These are phyloP conservation scores for Acronicta leporina DNA, from an alignment of 2,888 invertebrate species.

Conservation along the genomic window DNA sequence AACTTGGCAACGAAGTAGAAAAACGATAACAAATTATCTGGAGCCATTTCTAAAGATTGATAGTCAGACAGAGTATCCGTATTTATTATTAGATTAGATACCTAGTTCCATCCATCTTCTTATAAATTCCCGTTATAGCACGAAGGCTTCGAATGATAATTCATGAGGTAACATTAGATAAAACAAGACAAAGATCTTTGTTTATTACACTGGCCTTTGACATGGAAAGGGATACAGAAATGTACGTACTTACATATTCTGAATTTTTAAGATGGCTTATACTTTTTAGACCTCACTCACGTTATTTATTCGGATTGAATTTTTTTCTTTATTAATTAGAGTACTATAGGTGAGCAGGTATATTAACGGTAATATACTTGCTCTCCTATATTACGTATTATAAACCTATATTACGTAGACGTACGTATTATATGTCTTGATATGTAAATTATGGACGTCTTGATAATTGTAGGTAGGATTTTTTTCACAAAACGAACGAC, in stretches of 20 bases:
- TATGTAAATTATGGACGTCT: too few species aligned
- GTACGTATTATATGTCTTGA: too few species aligned
- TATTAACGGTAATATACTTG: too few species aligned
- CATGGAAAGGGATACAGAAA: slow-evolving; percentile 11
- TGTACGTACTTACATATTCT: not conserved
- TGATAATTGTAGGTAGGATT: too few species aligned
- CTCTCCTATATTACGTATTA: too few species aligned
- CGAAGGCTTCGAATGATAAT: slow-evolving; percentile 26
- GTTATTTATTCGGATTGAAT: too few species aligned
- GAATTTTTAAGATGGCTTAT: too few species aligned
- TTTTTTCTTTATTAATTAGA: too few species aligned
- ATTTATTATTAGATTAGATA: slow-evolving; percentile 27
- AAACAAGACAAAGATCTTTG: slow-evolving; percentile 28
- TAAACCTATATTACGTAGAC: too few species aligned
- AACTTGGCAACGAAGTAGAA: slow-evolving; percentile 7
- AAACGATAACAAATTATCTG: slow-evolving; percentile 13
- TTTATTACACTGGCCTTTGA: slow-evolving; percentile 25
- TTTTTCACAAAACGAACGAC: too few species aligned
- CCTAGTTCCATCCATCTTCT: slow-evolving; percentile 29
- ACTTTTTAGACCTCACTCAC: too few species aligned
- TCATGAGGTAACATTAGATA: slow-evolving; percentile 28
- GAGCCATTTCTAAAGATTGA: slow-evolving; percentile 26
- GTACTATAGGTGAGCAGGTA: too few species aligned
- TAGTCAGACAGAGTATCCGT: slow-evolving; percentile 17
- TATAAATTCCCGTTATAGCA: slow-evolving; percentile 22